Evolutionary conservation across 2,797 vertebrate genomes (phyloP), one percentile per base, ranked within the genome.

Genomic region (Leucoraja ocellata): DNA sequence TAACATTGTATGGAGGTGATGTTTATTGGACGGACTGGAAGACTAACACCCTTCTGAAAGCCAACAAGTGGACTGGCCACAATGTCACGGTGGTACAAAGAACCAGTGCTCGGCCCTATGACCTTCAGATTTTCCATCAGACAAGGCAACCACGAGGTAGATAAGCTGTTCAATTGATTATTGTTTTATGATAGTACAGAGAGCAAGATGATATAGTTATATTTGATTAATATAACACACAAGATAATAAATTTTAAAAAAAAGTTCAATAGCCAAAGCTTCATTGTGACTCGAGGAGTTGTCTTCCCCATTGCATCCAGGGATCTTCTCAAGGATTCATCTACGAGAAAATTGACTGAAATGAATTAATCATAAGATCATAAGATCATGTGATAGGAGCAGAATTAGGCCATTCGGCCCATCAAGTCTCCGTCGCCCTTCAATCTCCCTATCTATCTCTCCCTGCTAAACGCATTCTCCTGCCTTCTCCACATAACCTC

Each of bases 1-100:
- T 99, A 83, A 99, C 98, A 94, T 96, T 99, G 2, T 99, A 97
- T 93, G 99, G 98, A 94, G 98, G 98, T 93, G 98, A 98, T 61
- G 98, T 99, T 1, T 99, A 99, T 94, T 99, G 99, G 99, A 99
- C 99, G 0, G 99, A 99, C 93, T 99, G 99, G 99, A 96, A 98
- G 94, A 99, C 99, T 18, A 99, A 99, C 92, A 99, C 98, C 3
- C 96, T 99, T 93, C 97, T 98, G 46, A 98, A 98, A 96, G 99
- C 99, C 93, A 99, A 98, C 95, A 99, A 99, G 95, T 99, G 99
- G 99, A 99, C 98, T 0, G 99, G 99, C 8, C 97, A 96, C 92
- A 99, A 99, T 94, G 99, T 99, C 94, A 99, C 98, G 1, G 98
- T 99, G 76, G 99, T 99, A 95, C 99, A 99, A 95, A 99, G 99